Evolutionary conservation across 2,113 vertebrate species (phyloP), one percentile per base, ranked within the genome.

Genomic region (Pachycephala philippinensis): DNA sequence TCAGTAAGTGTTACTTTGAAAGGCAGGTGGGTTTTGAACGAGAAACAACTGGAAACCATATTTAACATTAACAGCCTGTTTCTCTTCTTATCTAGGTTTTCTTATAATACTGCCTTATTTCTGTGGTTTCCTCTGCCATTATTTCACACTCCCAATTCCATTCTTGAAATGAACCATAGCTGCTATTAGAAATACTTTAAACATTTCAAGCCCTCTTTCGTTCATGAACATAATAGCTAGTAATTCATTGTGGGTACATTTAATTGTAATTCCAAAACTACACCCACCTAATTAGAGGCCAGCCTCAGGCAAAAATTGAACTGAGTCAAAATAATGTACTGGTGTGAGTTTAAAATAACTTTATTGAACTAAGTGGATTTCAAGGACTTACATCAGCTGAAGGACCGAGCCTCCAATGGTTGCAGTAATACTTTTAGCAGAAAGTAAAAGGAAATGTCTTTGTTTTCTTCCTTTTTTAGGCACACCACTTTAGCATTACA

Each of bases 191-290:
- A 87, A 92, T 68, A 87, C 61, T 87, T 93, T 49, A 90, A 90
- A 81, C 10, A 11, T 89, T 86, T 96, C 79, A 81, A 94, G 65
- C 30, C 45, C 64, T 93, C 50, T 90, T 93, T 76, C 61, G 64
- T 88, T 96, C 92, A 64, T 3, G 21, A 77, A 89, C 65, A 87
- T 79, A 95, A 92, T 33, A 93, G 87, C 66, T 87, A 65, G 76
- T 68, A 94, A 93, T 96, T 96, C 94, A 91, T 74, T 88, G 79
- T 71, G 82, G 84, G 76, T 76, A 78, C 35, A 56, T 68, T 93
- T 88, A 95, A 95, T 80, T 91, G 63, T 90, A 95, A 95, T 76
- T 93, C 64, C 64, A 94, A 94, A 95, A 88, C 76, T 96, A 81
- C 85, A 78, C 91, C 79, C 82, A 93, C 90, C 89, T 95, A 97